phyloP scores from a whole-genome alignment of 35 echinoderm and acorn worm species.

The Lytechinus variegatus region DNA sequence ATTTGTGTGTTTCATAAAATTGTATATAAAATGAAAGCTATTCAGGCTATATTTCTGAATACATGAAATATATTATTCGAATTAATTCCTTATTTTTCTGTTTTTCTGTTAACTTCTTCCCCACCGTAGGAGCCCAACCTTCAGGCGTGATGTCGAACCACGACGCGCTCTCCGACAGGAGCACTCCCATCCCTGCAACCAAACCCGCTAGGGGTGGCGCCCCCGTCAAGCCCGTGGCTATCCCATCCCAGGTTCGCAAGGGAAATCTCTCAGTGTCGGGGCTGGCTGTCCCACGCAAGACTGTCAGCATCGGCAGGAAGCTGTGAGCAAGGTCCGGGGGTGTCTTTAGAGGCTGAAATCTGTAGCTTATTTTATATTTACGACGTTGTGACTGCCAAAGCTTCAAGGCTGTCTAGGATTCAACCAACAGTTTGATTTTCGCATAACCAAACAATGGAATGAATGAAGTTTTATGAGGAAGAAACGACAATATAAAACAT shows the following conservation, averaged over 20 bases:
- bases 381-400: not conserved
- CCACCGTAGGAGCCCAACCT: constrained; percentile 1
- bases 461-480: too few species aligned
- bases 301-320: not conserved
- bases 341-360: not conserved
- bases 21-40: too few species aligned
- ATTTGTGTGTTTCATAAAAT: too few species aligned
- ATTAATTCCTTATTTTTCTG: not conserved
- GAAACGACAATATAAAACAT: too few species aligned
- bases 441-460: too few species aligned
- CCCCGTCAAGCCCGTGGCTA: constrained; percentile 33
- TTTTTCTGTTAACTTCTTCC: not conserved
- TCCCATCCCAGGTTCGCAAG: constrained; percentile 46
- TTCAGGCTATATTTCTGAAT: too few species aligned
- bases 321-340: not conserved
- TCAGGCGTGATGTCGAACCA: constrained; percentile 20
- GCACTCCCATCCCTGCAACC: constrained; percentile 33
- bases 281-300: constrained; percentile 41
- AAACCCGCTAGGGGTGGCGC: constrained; percentile 4
- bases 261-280: constrained; percentile 54
- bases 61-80: not conserved
- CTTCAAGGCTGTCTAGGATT: not conserved
- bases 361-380: not conserved
- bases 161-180: constrained; percentile 20
- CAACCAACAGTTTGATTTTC: too few species aligned